These are phyloP conservation scores for Actinia tenebrosa DNA, from an alignment of 64 coral and sea anemone genomes.

Conservation along the genomic window DNA sequence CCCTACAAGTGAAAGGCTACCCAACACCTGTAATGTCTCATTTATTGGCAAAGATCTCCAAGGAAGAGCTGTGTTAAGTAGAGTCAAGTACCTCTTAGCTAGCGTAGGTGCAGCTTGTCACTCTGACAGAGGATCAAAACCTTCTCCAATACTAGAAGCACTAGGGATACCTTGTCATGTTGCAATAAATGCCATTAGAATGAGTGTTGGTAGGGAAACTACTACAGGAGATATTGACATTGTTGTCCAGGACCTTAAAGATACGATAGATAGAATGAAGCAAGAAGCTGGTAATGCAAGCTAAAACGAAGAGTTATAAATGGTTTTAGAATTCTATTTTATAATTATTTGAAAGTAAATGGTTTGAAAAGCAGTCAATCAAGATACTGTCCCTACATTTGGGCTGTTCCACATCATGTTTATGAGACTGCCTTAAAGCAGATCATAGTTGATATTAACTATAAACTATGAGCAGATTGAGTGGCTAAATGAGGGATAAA, in stretches of 20 bases:
- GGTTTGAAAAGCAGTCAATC: too few species aligned
- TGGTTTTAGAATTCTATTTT: too few species aligned
- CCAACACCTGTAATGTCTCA: conserved; percentile 96
- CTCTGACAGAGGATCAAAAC: conserved; percentile 54
- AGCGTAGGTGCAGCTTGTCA: conserved; percentile 98
- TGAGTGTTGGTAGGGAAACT: conserved; percentile 88
- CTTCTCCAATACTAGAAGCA: conserved; percentile 82
- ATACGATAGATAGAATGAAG: conserved; percentile 48
- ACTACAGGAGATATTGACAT: conserved; percentile 64
- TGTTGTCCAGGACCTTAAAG: conserved; percentile 68
- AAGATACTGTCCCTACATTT: too few species aligned
- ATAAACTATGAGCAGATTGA: too few species aligned
- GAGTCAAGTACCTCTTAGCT: conserved; percentile 49
- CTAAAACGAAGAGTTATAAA: too few species aligned
- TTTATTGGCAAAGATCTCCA: conserved; percentile 63
- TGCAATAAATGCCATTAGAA: conserved; percentile 89
- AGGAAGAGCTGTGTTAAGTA: conserved; percentile 51
- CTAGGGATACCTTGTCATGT: conserved; percentile 68
- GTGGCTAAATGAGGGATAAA: too few species aligned
- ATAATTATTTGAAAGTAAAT: too few species aligned
- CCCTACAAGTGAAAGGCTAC: conserved; percentile 69
- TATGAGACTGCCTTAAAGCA: too few species aligned
- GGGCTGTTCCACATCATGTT: too few species aligned
- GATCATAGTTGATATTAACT: too few species aligned
- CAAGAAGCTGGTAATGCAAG: background rate